These are phyloP conservation scores for Acleris sparsana DNA, from an alignment of 2,888 invertebrate genomes.

Conservation along the genomic window DNA sequence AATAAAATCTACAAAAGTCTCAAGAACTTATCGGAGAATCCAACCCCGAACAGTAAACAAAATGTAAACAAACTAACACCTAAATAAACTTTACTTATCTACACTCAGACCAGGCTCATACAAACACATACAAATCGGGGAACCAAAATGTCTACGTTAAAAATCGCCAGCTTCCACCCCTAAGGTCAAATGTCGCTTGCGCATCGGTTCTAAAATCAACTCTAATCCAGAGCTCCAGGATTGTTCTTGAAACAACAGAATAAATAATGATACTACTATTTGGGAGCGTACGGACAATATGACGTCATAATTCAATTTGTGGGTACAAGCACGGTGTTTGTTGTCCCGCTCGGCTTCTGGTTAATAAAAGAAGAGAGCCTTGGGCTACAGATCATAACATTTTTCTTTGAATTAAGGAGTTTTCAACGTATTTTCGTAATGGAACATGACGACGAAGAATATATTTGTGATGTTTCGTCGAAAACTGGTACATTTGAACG, in stretches of 20 bases:
- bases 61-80: conserved; percentile 31
- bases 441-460: no score
- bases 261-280: neutral
- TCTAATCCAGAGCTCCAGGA: no score
- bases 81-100: conserved; percentile 30
- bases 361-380: neutral
- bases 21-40: conserved; percentile 1
- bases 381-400: neutral
- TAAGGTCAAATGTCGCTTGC: no score
- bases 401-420: neutral
- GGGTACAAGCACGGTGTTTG: neutral
- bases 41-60: conserved; percentile 27
- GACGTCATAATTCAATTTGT: conserved; percentile 17
- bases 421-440: neutral
- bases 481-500: no score
- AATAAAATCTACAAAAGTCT: neutral
- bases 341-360: neutral
- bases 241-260: no score
- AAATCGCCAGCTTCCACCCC: no score
- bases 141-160: no score
- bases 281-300: neutral
- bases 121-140: neutral
- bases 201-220: no score
- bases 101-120: conserved; percentile 1
- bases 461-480: no score